Evolutionary conservation across 2,888 invertebrate genomes (phyloP).

Genomic region (Entomobrya multifasciata): DNA sequence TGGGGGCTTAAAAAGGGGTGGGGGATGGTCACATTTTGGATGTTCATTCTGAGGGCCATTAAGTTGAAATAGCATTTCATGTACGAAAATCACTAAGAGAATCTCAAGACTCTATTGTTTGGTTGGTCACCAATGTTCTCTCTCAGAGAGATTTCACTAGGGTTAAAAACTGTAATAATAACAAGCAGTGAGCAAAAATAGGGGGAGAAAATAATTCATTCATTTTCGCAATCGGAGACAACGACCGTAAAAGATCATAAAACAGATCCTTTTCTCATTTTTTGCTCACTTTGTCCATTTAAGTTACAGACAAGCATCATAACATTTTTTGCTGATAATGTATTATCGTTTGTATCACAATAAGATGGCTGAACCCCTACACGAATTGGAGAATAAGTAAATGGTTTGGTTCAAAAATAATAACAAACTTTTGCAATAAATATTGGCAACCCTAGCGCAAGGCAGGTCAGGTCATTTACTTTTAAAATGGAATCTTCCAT

Average conservation of each 20-base stretch:
- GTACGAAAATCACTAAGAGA: no score
- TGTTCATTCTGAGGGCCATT: no score
- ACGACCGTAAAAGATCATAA: slow-evolving; percentile 24
- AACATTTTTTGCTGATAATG: neutral
- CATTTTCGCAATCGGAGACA: slow-evolving; percentile 45
- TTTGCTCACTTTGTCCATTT: slow-evolving; percentile 2
- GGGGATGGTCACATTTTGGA: no score
- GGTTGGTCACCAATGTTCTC: no score
- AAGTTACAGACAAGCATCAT: neutral
- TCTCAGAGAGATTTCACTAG: neutral
- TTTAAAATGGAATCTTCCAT: no score
- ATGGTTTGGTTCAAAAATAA: neutral
- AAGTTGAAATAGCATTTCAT: no score
- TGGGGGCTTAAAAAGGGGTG: no score
- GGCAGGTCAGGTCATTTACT: no score
- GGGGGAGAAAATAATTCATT: slow-evolving; percentile 4
- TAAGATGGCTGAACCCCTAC: neutral
- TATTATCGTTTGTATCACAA: neutral
- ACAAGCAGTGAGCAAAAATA: neutral
- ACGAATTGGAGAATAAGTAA: no score
- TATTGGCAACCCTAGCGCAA: neutral
- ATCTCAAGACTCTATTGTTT: no score
- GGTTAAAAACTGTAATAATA: neutral
- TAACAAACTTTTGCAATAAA: neutral
- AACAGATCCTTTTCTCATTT: slow-evolving; percentile 8